Evolutionary conservation across 1,140 invertebrate species (phyloP).

Genomic region (Pemphigus obesinymphae): DNA sequence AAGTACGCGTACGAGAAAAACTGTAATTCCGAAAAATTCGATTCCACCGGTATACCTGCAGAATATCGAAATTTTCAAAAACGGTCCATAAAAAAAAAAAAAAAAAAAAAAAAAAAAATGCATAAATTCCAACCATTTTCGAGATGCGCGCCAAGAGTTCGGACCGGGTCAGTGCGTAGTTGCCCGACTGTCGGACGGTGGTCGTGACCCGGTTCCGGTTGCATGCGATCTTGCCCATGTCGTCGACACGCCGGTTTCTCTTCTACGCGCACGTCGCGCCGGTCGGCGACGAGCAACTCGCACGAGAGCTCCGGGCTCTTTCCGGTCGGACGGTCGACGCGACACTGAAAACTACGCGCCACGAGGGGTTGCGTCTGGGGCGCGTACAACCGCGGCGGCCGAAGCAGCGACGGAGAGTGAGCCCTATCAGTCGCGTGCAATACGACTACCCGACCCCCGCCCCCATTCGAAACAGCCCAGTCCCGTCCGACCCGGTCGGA

Average conservation of each 20-base stretch:
- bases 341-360: slow-evolving; percentile 19
- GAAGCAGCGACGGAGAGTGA: neutral
- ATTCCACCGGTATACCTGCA: no score
- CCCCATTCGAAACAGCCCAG: no score
- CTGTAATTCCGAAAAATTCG: no score
- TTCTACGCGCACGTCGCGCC: neutral
- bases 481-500: no score
- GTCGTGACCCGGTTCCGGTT: slow-evolving; percentile 24
- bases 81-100: neutral
- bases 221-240: slow-evolving; percentile 33
- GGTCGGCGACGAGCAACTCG: neutral
- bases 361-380: neutral
- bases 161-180: slow-evolving; percentile 8
- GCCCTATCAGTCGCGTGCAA: slow-evolving; percentile 1
- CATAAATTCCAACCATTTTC: slow-evolving; percentile 28
- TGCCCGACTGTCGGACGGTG: neutral
- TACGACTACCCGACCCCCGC: neutral
- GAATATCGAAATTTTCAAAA: no score
- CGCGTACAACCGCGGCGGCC: neutral
- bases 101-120: neutral
- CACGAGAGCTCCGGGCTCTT: neutral
- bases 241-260: neutral
- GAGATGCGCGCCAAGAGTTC: slow-evolving; percentile 29
- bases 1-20: no score
- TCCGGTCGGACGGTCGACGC: slow-evolving; percentile 1